A percentile compares a stretch with the other conserved stretches of the same genome.
phyloP scores from a whole-genome alignment of 2,113 vertebrate genomes.

The Cyphomyrus discorhynchus region DNA sequence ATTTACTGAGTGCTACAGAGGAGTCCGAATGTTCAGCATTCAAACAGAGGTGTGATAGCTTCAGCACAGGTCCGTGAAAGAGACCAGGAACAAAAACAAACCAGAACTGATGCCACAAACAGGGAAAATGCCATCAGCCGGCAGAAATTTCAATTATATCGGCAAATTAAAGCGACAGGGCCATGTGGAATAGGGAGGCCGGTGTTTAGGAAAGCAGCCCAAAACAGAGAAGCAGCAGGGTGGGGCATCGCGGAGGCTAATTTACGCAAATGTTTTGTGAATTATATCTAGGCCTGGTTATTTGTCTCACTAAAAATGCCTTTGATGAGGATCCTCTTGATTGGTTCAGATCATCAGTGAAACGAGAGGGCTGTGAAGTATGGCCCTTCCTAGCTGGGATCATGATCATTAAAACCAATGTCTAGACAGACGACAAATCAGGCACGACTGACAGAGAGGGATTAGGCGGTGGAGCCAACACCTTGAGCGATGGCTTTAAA shows the following conservation, averaged over 20 bases:
- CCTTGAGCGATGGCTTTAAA: background rate
- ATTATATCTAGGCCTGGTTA: background rate
- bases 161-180: background rate
- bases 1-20: background rate
- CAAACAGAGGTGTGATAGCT: background rate
- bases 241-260: background rate
- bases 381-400: background rate
- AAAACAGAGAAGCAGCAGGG: background rate
- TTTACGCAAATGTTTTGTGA: background rate
- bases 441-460: background rate
- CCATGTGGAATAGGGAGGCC: background rate
- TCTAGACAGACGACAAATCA: conserved; percentile 20
- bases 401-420: conserved; percentile 12
- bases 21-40: background rate
- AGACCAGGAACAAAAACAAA: background rate
- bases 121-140: conserved; percentile 2
- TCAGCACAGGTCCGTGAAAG: background rate
- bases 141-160: background rate
- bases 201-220: background rate
- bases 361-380: background rate
- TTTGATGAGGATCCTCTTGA: conserved; percentile 4
- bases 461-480: background rate
- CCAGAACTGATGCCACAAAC: background rate
- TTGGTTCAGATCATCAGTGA: background rate
- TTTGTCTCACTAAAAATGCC: conserved; percentile 11